Evolutionary conservation across 2,113 vertebrate species (phyloP), one percentile per base, ranked within the genome.

Genomic region (Pygathrix nemaeus): DNA sequence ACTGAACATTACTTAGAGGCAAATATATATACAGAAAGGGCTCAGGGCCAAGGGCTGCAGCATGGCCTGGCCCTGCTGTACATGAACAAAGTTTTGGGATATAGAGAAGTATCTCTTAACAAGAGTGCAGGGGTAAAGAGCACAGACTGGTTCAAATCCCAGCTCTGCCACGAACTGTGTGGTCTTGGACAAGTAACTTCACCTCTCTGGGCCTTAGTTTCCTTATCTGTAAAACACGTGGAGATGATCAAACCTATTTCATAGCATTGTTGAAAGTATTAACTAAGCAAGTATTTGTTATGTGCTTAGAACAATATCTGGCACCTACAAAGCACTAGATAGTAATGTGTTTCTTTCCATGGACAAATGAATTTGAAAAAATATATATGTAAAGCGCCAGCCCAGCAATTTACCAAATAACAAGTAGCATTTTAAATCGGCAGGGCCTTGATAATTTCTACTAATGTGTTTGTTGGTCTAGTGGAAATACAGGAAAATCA

Each of bases 351-450:
- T 75, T 66, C 84, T 91, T 30, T 55, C 27, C 75, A 38, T 0
- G 18, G 92, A 59, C 6, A n/a, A 40, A 17, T 35, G 16, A 30
- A n/a, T 61, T 3, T 55, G 6, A 50, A 12, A 38, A 38, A 45
- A 52, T n/a, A 48, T 0, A 2, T 3, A n/a, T 1, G 1, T 5
- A 14, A 50, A 40, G 13, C 4, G 30, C 9, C 23, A 21, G 55
- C 1, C n/a, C 0, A 43, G 50, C 86, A 23, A 57, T 4, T 25
- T 64, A 32, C 25, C 27, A 72, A 18, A 32, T 3, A 23, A 61
- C 32, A 2, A 27, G 27, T 0, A 57, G 45, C 18, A 3, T 0
- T 55, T 66, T 32, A 40, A 45, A 66, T 18, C 0, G 7, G 78
- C 23, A 4, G 82, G 30, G 48, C 20, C 78, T 76, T 13, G 43